Evolutionary conservation across 2,888 invertebrate species (phyloP), one percentile per base, ranked within the genome.

Genomic region (Cosmia pyralina): DNA sequence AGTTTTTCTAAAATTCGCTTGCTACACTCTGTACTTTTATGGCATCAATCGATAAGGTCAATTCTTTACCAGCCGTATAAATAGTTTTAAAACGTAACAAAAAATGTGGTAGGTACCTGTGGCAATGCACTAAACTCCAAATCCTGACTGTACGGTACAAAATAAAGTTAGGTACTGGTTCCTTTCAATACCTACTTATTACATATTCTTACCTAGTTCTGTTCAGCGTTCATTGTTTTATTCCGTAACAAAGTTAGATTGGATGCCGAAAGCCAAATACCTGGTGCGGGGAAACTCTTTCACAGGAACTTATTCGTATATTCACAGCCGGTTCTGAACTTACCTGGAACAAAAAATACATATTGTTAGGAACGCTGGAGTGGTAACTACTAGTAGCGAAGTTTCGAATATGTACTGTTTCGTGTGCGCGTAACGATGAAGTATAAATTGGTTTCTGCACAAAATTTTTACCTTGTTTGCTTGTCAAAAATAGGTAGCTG

Each of bases 331-430:
- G 60, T 48, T 75, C 48, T 53, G 34, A 87, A 88, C 89, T 88
- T 89, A 89, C 89, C 89, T 89, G 87, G 69, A 88, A 85, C 70
- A 75, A 85, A 79, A 81, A 81, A 77, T 69, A 76, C 34, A 78
- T 66, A 75, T 22, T 59, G 75, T 81, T 71, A 85, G 58, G 17
- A 70, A 75, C 48, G 59, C 17, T 78, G 70, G 53, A 75, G 75
- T 62, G 62, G 34, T 69, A 67, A 67, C 62, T 53, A 44, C 38
- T 8, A 55, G 57, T 48, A n/a, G 34, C 10, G 17, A 68, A 73
- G n/a, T 79, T 73, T 8, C 6, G 6, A 48, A 58, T 53, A 63
- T 48, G 22, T 41, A 59, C 48, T 53, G 52, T 65, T 60, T 58
- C 46, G 41, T 58, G 28, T 8, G 17, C 34, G 19, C 48, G 41